Evolutionary conservation across 2,888 invertebrate species (phyloP).

Genomic region (Coronaproctus castanopsis): DNA sequence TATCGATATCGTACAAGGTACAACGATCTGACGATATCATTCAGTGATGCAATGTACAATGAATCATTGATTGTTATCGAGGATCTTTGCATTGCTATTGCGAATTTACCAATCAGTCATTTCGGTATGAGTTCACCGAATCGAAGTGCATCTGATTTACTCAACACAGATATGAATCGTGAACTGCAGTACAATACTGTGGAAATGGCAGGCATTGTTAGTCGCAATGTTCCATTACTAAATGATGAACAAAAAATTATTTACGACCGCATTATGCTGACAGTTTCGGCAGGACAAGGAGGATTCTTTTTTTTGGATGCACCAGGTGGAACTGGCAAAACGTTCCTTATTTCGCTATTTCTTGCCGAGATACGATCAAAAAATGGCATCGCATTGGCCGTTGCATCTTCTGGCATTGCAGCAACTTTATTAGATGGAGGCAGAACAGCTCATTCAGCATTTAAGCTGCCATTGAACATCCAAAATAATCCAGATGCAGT

Average conservation of each 20-base stretch:
- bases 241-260: slow-evolving; percentile 7
- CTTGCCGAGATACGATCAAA: slow-evolving; percentile 24
- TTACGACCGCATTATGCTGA: slow-evolving; percentile 15
- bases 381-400: slow-evolving; percentile 24
- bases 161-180: background rate
- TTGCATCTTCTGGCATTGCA: slow-evolving; percentile 29
- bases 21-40: slow-evolving; percentile 4
- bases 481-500: background rate
- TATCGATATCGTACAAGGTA: slow-evolving; percentile 6
- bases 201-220: slow-evolving; percentile 17
- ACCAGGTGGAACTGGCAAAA: slow-evolving; percentile 27
- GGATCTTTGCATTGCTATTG: slow-evolving; percentile 15
- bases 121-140: slow-evolving; percentile 6
- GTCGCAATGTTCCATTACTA: slow-evolving; percentile 16
- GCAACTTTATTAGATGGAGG: slow-evolving; percentile 26
- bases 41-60: slow-evolving; percentile 7
- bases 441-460: slow-evolving; percentile 26
- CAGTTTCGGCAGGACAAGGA: slow-evolving; percentile 4
- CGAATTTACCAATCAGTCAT: slow-evolving; percentile 6
- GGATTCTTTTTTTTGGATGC: slow-evolving; percentile 21
- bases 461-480: slow-evolving; percentile 24
- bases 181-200: slow-evolving; percentile 1
- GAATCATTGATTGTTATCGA: slow-evolving; percentile 14
- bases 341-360: slow-evolving; percentile 25
- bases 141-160: slow-evolving; percentile 6